These are phyloP conservation scores for Xenopus borealis DNA, from an alignment of 2,113 vertebrate genomes.

Conservation along the genomic window DNA sequence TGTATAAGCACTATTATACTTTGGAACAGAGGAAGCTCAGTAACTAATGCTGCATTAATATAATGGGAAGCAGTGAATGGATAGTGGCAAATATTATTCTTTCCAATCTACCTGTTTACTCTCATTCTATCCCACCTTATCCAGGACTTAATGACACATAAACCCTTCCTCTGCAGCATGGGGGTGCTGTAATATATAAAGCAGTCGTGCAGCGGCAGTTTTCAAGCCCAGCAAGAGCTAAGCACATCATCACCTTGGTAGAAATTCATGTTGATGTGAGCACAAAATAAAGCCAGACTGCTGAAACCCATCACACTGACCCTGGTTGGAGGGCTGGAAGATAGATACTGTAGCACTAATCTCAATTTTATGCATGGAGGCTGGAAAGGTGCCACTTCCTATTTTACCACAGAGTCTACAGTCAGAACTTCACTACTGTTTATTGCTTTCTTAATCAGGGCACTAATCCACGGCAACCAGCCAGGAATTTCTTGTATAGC, in stretches of 20 bases:
- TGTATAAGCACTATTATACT: not conserved
- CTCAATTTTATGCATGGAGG: not conserved
- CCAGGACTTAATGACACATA: not conserved
- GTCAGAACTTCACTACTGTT: too few relatives aligned
- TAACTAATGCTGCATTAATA: slow-evolving; percentile 25
- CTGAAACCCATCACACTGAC: not conserved
- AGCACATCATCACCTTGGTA: not conserved
- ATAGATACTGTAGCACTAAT: not conserved
- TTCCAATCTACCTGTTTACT: slow-evolving; percentile 11
- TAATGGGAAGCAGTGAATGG: slow-evolving; percentile 20
- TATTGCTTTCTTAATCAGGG: too few relatives aligned
- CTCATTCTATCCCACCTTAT: too few relatives aligned
- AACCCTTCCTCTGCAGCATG: not conserved
- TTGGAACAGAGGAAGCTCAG: not conserved
- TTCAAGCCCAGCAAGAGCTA: not conserved
- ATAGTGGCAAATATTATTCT: slow-evolving; percentile 18
- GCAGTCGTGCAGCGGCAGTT: not conserved
- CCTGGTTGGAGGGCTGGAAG: not conserved
- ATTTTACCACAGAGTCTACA: too few relatives aligned
- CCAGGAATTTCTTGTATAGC: too few relatives aligned
- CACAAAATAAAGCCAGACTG: not conserved
- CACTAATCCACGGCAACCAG: too few relatives aligned
- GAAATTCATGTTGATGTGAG: not conserved
- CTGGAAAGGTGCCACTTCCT: not conserved
- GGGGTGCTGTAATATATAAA: not conserved